These are phyloP conservation scores for Priocnemis perturbator DNA, from an alignment of 2,888 invertebrate genomes.

Conservation along the genomic window DNA sequence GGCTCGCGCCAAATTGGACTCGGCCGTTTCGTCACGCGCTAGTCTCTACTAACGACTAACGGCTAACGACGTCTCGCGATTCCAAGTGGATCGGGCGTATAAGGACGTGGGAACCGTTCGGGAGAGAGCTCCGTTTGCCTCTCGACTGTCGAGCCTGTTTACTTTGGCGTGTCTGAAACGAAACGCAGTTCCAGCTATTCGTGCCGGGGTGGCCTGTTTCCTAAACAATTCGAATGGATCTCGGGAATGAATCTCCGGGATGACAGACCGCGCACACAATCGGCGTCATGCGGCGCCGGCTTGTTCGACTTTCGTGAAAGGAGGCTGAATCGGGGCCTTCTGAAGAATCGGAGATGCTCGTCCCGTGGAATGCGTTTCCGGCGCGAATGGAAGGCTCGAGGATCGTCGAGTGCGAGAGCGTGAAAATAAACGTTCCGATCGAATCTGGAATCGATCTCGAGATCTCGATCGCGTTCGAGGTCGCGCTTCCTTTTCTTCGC, in stretches of 20 bases:
- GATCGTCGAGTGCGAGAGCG: constrained; percentile 20
- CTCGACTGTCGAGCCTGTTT: constrained; percentile 38
- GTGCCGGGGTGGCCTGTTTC: constrained; percentile 34
- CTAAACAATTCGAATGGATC: constrained; percentile 56
- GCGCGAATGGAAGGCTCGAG: constrained; percentile 10
- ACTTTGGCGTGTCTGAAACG: constrained; percentile 44
- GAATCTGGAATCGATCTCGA: too few species aligned
- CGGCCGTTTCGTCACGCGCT: too few species aligned
- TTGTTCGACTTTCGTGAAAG: constrained; percentile 25
- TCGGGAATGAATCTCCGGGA: constrained; percentile 47
- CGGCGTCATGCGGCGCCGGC: constrained; percentile 49
- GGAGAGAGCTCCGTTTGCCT: constrained; percentile 34
- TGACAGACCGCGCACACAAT: constrained; percentile 56
- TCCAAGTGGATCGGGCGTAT: constrained; percentile 24
- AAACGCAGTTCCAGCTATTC: constrained; percentile 25
- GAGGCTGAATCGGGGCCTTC: constrained; percentile 14
- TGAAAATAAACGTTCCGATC: constrained; percentile 36
- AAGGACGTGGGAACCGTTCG: constrained; percentile 49
- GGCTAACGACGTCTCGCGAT: too few species aligned
- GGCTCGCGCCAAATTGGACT: too few species aligned
- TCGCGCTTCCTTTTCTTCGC: background rate
- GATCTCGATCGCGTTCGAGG: background rate
- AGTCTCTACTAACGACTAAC: too few species aligned
- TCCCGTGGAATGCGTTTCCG: constrained; percentile 24
- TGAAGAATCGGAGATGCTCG: constrained; percentile 18